Base-by-base conservation (phyloP, 2,888 invertebrate genomes). In the Nysson spinosus region DNA sequence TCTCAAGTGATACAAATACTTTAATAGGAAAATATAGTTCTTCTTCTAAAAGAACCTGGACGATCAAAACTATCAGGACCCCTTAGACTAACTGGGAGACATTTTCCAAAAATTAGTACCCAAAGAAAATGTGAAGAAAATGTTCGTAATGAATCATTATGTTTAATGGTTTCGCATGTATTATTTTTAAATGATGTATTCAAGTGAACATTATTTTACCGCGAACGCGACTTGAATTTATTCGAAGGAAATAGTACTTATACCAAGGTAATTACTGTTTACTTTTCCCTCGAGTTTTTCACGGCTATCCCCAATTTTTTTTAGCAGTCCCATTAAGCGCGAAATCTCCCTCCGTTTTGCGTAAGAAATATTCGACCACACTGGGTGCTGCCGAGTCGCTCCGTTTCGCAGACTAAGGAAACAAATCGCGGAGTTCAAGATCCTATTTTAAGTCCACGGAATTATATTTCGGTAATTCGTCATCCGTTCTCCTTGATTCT, bases 321-420 rank as follows among this genome's bases (percentile, higher is more conserved):
- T 11, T 4, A 32, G 32, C 32, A 32, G n/a, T 12, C 32, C 11
- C 14, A 32, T 12, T 32, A 24, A 24, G 9, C 24, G 24, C 6
- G 24, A 9, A 24, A 9, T 5, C 24, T 9, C n/a, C 30, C 24
- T 6, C 6, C 11, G 9, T 30, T 30, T 30, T 4, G n/a, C 11
- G 30, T 11, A 30, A 30, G 30, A 30, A 30, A 30, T 30, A 30
- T 30, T 30, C 30, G 11, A 30, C 9, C 30, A 30, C n/a, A 11
- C n/a, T 4, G 11, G 11, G 11, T n/a, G 11, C 30, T n/a, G 34
- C 14, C 12, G 50, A 39, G 51, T 40, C 51, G 56, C 50, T 39
- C 56, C 50, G 51, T 51, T 57, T 57, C 56, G 34, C 40, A 50
- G 56, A 34, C 26, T 44, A 43, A 50, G 42, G 65, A 42, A 34